These are phyloP conservation scores for Sipha flava DNA, from an alignment of 1,140 invertebrate genomes.

Conservation along the genomic window DNA sequence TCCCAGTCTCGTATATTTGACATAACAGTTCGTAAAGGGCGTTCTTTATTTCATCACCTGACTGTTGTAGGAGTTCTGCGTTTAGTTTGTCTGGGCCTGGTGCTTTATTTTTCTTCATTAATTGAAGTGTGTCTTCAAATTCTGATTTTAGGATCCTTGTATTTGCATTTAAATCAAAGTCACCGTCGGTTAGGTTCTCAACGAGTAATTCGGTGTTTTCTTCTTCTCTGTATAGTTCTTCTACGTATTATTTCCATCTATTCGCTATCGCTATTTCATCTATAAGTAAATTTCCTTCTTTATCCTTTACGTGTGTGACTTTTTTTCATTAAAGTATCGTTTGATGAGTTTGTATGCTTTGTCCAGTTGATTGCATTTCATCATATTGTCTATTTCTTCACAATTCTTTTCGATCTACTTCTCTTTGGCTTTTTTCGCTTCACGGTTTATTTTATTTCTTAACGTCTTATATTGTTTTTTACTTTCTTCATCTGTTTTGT, in stretches of 20 bases:
- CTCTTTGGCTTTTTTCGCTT: slow-evolving; percentile 7
- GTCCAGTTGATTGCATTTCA: background rate
- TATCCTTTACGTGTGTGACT: background rate
- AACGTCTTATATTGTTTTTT: slow-evolving; percentile 4
- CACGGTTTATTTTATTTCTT: slow-evolving; percentile 18
- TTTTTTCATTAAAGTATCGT: background rate
- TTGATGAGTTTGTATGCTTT: background rate
- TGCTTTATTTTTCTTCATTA: background rate
- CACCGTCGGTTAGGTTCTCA: background rate
- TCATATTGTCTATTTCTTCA: slow-evolving; percentile 13
- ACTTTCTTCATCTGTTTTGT: slow-evolving; percentile 13
- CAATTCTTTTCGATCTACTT: background rate
- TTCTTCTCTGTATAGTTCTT: background rate
- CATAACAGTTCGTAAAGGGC: background rate
- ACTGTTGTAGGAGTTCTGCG: no score
- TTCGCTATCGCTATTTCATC: background rate
- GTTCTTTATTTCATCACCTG: no score
- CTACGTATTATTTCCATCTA: background rate
- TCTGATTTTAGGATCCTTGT: no score
- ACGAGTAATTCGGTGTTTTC: background rate
- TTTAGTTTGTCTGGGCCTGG: no score
- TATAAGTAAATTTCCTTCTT: background rate
- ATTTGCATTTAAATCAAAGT: background rate
- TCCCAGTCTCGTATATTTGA: no score
- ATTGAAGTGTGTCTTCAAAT: background rate